Percentiles rank a stretch among this genome's conserved stretches.
Evolutionary conservation across 2,888 invertebrate species (phyloP).

Genomic region (Lamellibrachia satsuma): DNA sequence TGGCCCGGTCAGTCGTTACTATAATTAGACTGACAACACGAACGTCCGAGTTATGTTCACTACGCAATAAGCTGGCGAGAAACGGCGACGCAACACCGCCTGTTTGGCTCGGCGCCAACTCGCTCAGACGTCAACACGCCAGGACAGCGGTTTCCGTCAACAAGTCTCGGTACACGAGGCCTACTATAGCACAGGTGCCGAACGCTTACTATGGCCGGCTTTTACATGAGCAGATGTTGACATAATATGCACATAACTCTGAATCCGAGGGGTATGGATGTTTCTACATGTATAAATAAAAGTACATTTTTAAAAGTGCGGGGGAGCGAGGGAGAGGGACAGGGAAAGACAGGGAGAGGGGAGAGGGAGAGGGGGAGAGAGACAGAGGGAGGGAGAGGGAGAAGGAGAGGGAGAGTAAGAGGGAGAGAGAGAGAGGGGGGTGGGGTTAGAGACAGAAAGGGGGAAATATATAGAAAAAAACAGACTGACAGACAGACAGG

Average conservation of each 20-base stretch:
- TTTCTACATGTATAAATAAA: not conserved
- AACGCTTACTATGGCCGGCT: not conserved
- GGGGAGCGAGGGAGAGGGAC: slow-evolving; percentile 14
- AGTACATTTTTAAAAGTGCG: not conserved
- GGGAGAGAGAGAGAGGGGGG: slow-evolving; percentile 24
- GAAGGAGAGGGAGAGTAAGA: slow-evolving; percentile 22
- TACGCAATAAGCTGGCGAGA: not conserved
- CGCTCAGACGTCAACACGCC: not conserved
- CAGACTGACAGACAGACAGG: too few species aligned
- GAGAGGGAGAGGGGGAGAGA: not conserved
- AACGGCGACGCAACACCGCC: not conserved
- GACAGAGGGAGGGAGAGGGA: slow-evolving; percentile 19
- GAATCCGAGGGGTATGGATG: not conserved
- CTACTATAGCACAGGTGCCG: not conserved
- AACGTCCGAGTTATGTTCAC: not conserved
- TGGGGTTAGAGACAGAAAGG: not conserved
- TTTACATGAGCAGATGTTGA: too few species aligned
- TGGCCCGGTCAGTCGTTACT: slow-evolving; percentile 4
- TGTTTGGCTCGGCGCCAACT: not conserved
- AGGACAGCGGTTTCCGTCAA: not conserved
- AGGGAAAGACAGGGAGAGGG: slow-evolving; percentile 21
- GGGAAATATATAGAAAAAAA: not conserved
- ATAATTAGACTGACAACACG: not conserved
- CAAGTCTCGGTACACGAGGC: not conserved
- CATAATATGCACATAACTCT: too few species aligned